Percentiles rank a stretch among this genome's conserved stretches.
Evolutionary conservation across 2,113 vertebrate species (phyloP).

Genomic region (Onychorhynchus coronatus): DNA sequence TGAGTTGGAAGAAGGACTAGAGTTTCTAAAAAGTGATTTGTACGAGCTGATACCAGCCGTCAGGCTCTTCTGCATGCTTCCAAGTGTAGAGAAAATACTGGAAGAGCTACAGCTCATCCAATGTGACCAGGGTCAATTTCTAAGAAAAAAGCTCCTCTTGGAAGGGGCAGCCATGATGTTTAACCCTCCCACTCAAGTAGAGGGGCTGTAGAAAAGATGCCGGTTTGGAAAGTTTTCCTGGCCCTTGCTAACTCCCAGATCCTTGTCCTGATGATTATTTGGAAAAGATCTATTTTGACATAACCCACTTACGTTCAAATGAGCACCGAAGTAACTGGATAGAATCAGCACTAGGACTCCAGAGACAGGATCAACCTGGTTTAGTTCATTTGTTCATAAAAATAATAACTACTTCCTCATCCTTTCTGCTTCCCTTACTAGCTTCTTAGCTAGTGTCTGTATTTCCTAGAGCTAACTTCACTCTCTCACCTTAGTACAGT

Average conservation of each 20-base stretch:
- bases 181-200: not conserved
- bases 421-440: not conserved
- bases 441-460: not conserved
- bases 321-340: not conserved
- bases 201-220: rapidly evolving
- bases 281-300: not conserved
- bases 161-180: not conserved
- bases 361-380: not conserved
- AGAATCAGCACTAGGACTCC: not conserved
- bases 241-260: not conserved
- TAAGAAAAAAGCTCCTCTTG: not conserved
- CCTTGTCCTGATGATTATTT: not conserved
- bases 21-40: not conserved
- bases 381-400: not conserved
- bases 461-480: not conserved
- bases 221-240: not conserved
- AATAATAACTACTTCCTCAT: not conserved
- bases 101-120: not conserved
- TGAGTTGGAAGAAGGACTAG: not conserved
- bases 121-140: not conserved
- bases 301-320: not conserved
- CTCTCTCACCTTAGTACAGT: not conserved
- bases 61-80: not conserved
- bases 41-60: not conserved
- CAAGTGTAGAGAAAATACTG: not conserved